phyloP scores from a whole-genome alignment of 2,888 invertebrate species.

The Chymomyza amoena region DNA sequence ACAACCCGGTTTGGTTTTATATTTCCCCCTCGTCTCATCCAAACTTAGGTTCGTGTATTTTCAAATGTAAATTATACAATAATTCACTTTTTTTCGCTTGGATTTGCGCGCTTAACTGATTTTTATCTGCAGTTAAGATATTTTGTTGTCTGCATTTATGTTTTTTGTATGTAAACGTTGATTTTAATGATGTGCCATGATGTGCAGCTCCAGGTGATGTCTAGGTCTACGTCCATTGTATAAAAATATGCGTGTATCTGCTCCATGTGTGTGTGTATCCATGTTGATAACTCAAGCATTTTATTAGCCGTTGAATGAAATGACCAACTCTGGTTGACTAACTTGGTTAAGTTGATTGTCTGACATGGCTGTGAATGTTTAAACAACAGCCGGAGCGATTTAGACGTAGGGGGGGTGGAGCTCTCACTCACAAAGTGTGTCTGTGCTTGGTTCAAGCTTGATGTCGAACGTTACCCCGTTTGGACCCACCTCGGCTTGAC shows the following conservation, averaged over 20 bases:
- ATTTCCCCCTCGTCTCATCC: neutral
- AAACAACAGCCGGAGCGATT: neutral
- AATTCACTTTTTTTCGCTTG: slow-evolving; percentile 60
- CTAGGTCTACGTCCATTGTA: slow-evolving; percentile 26
- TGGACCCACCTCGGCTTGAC: slow-evolving; percentile 13
- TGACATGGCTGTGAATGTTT: slow-evolving; percentile 58
- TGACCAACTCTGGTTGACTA: slow-evolving; percentile 69
- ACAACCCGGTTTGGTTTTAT: slow-evolving; percentile 1
- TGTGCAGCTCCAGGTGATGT: slow-evolving; percentile 8
- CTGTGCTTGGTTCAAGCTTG: too few relatives aligned
- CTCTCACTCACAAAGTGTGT: too few relatives aligned
- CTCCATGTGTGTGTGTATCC: slow-evolving; percentile 4
- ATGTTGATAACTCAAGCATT: slow-evolving; percentile 65
- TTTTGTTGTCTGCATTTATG: slow-evolving; percentile 68
- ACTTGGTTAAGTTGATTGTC: slow-evolving; percentile 71
- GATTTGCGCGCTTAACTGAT: slow-evolving; percentile 57
- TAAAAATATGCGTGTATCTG: neutral
- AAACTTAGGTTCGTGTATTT: slow-evolving; percentile 54
- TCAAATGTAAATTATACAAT: slow-evolving; percentile 65
- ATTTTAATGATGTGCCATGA: slow-evolving; percentile 69
- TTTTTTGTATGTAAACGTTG: slow-evolving; percentile 66
- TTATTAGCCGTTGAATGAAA: slow-evolving; percentile 73
- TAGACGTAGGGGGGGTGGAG: neutral
- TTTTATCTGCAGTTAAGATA: slow-evolving; percentile 65
- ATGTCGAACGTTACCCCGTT: slow-evolving; percentile 10